These are phyloP conservation scores for Phalloptychus januarius DNA, from an alignment of 2,797 vertebrate genomes.

Conservation along the genomic window DNA sequence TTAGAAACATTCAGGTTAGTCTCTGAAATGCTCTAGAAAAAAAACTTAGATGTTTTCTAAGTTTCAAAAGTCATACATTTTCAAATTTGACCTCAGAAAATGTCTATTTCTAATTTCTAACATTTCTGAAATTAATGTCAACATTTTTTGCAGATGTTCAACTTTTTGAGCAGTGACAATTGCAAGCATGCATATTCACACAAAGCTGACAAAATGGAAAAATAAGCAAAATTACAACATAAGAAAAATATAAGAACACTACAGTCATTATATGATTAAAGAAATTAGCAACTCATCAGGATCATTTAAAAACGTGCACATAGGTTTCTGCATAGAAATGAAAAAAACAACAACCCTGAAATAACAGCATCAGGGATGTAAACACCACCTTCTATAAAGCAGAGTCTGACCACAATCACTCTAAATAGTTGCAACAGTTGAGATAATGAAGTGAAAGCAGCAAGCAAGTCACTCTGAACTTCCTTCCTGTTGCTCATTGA, in stretches of 20 bases:
- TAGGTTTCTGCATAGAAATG: not conserved
- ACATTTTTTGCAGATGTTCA: too few species aligned
- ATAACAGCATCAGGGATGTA: not conserved
- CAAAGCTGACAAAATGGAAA: not conserved
- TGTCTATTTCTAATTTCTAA: too few species aligned
- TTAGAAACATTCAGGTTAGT: too few species aligned
- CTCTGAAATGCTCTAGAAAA: too few species aligned
- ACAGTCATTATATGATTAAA: not conserved
- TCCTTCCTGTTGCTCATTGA: slow-evolving; percentile 52
- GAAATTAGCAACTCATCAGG: not conserved
- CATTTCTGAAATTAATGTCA: too few species aligned
- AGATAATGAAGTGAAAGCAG: slow-evolving; percentile 57
- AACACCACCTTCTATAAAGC: too few species aligned
- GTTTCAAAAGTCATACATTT: too few species aligned
- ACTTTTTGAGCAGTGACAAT: too few species aligned
- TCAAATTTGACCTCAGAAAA: too few species aligned
- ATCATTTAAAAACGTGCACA: not conserved
- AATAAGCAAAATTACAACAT: not conserved
- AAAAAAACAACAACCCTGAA: not conserved
- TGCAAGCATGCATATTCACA: not conserved
- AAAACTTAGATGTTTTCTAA: too few species aligned
- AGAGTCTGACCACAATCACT: too few species aligned
- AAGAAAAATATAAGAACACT: not conserved
- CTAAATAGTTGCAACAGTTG: slow-evolving; percentile 15
- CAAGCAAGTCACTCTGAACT: slow-evolving; percentile 8